Evolutionary conservation across 2,113 vertebrate species (phyloP), one percentile per base, ranked within the genome.

Genomic region (Pseudolaguvia tuberculata): DNA sequence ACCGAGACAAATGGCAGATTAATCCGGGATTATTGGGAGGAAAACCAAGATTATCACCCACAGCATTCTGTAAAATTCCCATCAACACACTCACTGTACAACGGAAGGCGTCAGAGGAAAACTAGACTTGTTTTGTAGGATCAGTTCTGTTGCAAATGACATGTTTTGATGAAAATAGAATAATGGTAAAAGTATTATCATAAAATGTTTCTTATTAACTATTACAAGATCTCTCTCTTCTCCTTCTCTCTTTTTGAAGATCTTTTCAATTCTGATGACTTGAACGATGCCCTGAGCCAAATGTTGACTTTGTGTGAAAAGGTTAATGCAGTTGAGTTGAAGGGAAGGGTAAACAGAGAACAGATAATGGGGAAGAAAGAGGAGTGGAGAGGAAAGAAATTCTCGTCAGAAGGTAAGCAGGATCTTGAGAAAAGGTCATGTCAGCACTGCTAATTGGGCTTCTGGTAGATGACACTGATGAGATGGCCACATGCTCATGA

Each of bases 241-340:
- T 25, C 57, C 52, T 48, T 73, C 29, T 55, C 48, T 63, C 42
- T 50, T 55, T 72, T 17, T 48, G 39, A 13, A 58, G 1, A 18
- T 74, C 77, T 82, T 67, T 81, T 62, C 65, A 56, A 79, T 73
- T 39, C n/a, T 39, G 63, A 81, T 82, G 81, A 78, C 61, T 77
- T 71, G 74, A 74, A 77, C 67, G 59, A 42, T 47, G 81, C 75
- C 80, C 56, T 10, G 56, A 71, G 61, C 53, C 70, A 68, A 76
- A 71, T 79, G 80, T 84, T 63, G 82, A 81, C 73, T 81, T 74
- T 78, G 27, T 70, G 79, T 81, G 70, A 79, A 87, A 85, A 89
- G 83, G 85, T 85, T 87, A 85, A 87, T 78, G 78, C 65, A 77
- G 70, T 51, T 78, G 62, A 76, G 63, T 69, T 78, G 76, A 69